phyloP scores from a whole-genome alignment of 2,113 vertebrate genomes.

The Chionis minor region DNA sequence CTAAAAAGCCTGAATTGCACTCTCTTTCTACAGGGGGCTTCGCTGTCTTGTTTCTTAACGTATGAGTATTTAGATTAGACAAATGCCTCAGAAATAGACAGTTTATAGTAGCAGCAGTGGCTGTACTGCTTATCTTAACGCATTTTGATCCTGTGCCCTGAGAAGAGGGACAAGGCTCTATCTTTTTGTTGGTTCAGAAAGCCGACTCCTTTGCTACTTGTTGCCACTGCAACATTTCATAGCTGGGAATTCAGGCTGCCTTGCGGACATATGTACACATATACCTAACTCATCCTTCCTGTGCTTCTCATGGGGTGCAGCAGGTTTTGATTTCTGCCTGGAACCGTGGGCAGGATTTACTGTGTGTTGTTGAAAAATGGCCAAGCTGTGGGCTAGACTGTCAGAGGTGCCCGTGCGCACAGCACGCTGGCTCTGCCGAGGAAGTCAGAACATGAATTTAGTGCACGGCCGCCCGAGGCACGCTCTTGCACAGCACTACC shows the following conservation, averaged over 20 bases:
- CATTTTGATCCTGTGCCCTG: not conserved
- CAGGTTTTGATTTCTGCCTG: not conserved
- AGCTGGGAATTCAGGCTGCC: not conserved
- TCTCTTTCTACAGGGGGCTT: not conserved
- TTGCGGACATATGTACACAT: fast-evolving
- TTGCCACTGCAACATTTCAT: not conserved
- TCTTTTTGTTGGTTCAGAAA: not conserved
- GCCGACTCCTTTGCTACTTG: fast-evolving
- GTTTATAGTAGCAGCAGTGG: not conserved
- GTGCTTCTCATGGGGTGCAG: not conserved
- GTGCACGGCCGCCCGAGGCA: not conserved
- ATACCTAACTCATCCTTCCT: not conserved
- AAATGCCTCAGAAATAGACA: not conserved
- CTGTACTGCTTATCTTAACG: not conserved
- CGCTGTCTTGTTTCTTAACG: not conserved
- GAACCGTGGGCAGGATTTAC: not conserved
- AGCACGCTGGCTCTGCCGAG: not conserved
- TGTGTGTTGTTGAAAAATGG: not conserved
- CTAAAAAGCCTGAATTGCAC: not conserved
- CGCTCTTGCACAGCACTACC: not conserved
- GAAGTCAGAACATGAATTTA: not conserved
- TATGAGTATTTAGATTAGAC: not conserved
- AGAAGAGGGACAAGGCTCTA: not conserved
- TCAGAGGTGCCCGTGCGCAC: not conserved
- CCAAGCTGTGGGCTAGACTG: not conserved